Evolutionary conservation across 1,140 invertebrate genomes (phyloP), one percentile per base, ranked within the genome.

Genomic region (Caerostris darwini): DNA sequence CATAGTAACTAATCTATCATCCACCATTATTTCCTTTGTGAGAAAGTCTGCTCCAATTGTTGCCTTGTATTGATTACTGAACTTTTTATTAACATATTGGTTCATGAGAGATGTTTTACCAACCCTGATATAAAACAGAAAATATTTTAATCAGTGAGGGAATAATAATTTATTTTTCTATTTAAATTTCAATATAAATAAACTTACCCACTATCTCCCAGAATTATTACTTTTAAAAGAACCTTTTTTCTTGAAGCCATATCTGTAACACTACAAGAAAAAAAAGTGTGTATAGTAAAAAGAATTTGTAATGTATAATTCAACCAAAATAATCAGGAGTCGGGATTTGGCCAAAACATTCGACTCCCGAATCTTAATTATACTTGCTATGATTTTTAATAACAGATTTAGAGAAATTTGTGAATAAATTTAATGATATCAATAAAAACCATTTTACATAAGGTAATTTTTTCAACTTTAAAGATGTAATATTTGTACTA

Each of bases 101-200:
- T 99, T 99, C 99, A 99, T 99, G 7, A 99, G 97, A n/a, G 99
- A 99, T 91, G 99, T 99, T 96, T 99, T 99, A 6, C 99, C 99
- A 94, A 99, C 99, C 95, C 97, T 97, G 95, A 85, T 95, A 95
- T 5, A 82, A 57, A 93, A 64, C 7, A 10, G 0, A 89, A 69
- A 90, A 2, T 19, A 90, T 67, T 58, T 57, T 2, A 50, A 6
- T 12, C 17, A 56, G 3, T 2, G 3, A 58, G 2, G 56, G 57
- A 7, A 58, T 34, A 56, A 57, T 58, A 53, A 8, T 57, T 50
- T 3, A 71, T 77, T 57, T 58, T 12, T 34, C 8, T 57, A 34
- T 57, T 77, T 57, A 71, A 6, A 19, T 57, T 71, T 6, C 50
- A 34, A 56, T 56, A 17, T 10, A 92, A 53, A n/a, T 57, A 54